These are phyloP conservation scores for Diplazon laetatorius DNA, from an alignment of 2,888 invertebrate species.

Conservation along the genomic window DNA sequence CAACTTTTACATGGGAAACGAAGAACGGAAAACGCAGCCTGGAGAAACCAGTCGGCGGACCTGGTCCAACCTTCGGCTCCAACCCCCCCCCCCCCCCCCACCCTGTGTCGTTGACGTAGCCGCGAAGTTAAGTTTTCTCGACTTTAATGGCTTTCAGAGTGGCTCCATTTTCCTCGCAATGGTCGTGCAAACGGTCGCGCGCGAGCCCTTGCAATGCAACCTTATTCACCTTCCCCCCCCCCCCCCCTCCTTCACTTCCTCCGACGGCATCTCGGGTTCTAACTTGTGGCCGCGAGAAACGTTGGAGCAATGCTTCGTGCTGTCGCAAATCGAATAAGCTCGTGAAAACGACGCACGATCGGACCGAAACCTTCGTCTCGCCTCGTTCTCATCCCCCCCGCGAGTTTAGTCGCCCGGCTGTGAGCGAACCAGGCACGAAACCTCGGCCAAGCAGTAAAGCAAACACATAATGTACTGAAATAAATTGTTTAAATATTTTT, in stretches of 20 bases:
- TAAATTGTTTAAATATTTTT: too few relatives aligned
- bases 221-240: too few relatives aligned
- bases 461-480: too few relatives aligned
- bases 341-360: slow-evolving; percentile 4
- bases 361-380: background rate
- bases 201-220: slow-evolving; percentile 19
- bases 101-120: slow-evolving; percentile 61
- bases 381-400: too few relatives aligned
- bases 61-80: slow-evolving; percentile 3
- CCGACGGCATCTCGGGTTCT: background rate
- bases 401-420: too few relatives aligned
- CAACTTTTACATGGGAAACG: slow-evolving; percentile 1
- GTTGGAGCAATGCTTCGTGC: background rate
- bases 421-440: too few relatives aligned
- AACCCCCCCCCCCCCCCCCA: too few relatives aligned
- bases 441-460: too few relatives aligned
- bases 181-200: slow-evolving; percentile 25
- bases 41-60: slow-evolving; percentile 14
- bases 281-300: slow-evolving; percentile 22
- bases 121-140: slow-evolving; percentile 61
- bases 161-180: slow-evolving; percentile 56
- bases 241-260: background rate
- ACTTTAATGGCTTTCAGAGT: slow-evolving; percentile 66
- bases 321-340: slow-evolving; percentile 19
- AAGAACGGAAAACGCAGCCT: slow-evolving; percentile 30